These are phyloP conservation scores for Gracilinanus agilis DNA, from an alignment of 2,113 vertebrate species.

Conservation along the genomic window DNA sequence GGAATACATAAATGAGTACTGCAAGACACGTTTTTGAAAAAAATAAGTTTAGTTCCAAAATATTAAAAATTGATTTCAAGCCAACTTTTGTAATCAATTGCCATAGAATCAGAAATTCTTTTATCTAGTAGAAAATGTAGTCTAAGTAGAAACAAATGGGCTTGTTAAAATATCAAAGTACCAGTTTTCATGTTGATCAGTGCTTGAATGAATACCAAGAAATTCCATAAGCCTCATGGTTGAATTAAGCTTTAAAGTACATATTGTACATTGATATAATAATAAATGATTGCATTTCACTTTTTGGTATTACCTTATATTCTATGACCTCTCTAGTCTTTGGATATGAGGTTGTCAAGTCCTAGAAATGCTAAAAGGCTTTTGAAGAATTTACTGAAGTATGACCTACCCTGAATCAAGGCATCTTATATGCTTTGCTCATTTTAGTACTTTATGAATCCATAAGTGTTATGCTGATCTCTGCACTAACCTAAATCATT, in stretches of 20 bases:
- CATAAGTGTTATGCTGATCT: too few relatives aligned
- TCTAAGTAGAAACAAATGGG: slow-evolving; percentile 37
- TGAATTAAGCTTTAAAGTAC: slow-evolving; percentile 53
- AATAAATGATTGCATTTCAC: too few relatives aligned
- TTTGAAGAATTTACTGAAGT: too few relatives aligned
- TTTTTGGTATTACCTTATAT: too few relatives aligned
- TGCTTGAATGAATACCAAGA: slow-evolving; percentile 27
- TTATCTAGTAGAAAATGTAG: slow-evolving; percentile 33
- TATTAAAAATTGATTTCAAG: slow-evolving; percentile 54
- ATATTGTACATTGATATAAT: too few relatives aligned
- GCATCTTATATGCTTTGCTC: too few relatives aligned
- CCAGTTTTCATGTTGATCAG: slow-evolving; percentile 34
- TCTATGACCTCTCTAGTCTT: too few relatives aligned
- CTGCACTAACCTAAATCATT: too few relatives aligned
- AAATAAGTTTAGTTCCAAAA: slow-evolving; percentile 54
- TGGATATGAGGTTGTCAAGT: too few relatives aligned
- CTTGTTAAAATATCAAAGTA: slow-evolving; percentile 37
- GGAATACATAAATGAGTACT: slow-evolving; percentile 46
- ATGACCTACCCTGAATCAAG: too few relatives aligned
- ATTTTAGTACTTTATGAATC: too few relatives aligned
- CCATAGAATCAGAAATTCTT: slow-evolving; percentile 40
- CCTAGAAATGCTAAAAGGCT: too few relatives aligned
- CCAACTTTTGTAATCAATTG: slow-evolving; percentile 42
- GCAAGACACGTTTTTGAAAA: slow-evolving; percentile 48
- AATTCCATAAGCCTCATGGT: slow-evolving; percentile 29